Base-by-base conservation (phyloP, 2,113 vertebrate species). In the Chroicocephalus ridibundus region DNA sequence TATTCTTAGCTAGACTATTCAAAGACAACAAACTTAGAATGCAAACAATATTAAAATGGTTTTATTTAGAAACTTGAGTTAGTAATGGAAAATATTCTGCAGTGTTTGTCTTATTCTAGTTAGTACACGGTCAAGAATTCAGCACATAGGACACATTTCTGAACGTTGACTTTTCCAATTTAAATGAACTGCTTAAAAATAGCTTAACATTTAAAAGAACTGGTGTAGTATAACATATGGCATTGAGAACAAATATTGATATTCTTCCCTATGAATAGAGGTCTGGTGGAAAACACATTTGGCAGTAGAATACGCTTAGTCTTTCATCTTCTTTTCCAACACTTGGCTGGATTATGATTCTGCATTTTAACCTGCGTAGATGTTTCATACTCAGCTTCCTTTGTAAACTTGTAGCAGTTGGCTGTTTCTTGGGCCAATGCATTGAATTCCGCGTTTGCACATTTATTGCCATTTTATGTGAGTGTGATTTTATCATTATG, bases 41-140 rank as follows among this genome's bases (percentile, higher is more conserved):
- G 12, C 47, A 92, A 94, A 76, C 57, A 90, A 38, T 52, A 52
- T 88, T 81, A 62, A 90, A 76, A 24, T 47, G 52, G 57, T 81
- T 97, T 95, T 95, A 90, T 90, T 96, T 96, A 92, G 88, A 91
- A 95, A 82, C 7, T 12, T 64, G 77, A 91, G 84, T 92, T 80
- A 83, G 51, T 90, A 88, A 93, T 78, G 88, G 86, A 93, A 96
- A 90, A 86, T 94, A 90, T 82, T 90, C 82, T 70, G 51, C 38
- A 52, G 32, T 92, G 68, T 90, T 86, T 88, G 38, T 77, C 51
- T 86, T 93, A 78, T 22, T 83, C 82, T 75, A n/a, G 78, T 86
- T 93, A 86, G 79, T 92, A 86, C 82, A 83, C 34, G 81, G 74
- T 78, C 60, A 90, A 72, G 86, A 90, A 86, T 93, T 93, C 72